A percentile compares a stretch with the other conserved stretches of the same genome.
These are phyloP conservation scores for Sminthurinus signatus DNA, from an alignment of 1,140 invertebrate species.

Conservation along the genomic window DNA sequence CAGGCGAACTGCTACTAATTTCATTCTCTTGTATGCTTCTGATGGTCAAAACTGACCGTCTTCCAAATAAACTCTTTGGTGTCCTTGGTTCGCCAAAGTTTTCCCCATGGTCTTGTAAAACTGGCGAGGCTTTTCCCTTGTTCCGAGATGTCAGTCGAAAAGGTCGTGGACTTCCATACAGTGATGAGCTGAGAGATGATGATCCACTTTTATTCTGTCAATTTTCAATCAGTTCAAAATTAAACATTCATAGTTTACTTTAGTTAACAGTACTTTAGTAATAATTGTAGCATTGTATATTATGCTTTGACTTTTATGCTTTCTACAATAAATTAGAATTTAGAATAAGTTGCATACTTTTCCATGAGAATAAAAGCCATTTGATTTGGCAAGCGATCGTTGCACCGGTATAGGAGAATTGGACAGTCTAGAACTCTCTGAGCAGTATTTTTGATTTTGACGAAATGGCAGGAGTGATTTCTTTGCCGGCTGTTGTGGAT, in stretches of 20 bases:
- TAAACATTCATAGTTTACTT: not conserved
- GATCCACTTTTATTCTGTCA: not conserved
- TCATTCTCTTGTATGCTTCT: conserved; percentile 7
- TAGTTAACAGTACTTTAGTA: no score
- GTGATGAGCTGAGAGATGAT: not conserved
- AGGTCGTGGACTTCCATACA: not conserved
- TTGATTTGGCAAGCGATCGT: not conserved
- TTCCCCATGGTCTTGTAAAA: not conserved
- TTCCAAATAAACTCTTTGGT: not conserved
- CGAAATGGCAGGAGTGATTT: conserved; percentile 15
- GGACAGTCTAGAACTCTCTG: not conserved
- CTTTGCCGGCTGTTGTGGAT: conserved; percentile 21
- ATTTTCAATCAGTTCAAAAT: conserved; percentile 9
- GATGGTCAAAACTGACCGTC: not conserved
- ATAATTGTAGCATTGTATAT: no score
- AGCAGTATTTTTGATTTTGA: conserved; percentile 12
- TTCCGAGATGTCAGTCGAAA: not conserved
- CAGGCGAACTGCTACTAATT: not conserved
- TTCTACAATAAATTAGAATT: no score
- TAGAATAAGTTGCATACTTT: conserved; percentile 2
- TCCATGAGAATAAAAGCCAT: not conserved
- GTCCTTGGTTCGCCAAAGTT: not conserved
- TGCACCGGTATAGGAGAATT: conserved; percentile 1
- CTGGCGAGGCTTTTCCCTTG: not conserved
- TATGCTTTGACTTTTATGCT: no score